phyloP scores from a whole-genome alignment of 2,888 invertebrate species.

The Gonocerus acuteangulatus region DNA sequence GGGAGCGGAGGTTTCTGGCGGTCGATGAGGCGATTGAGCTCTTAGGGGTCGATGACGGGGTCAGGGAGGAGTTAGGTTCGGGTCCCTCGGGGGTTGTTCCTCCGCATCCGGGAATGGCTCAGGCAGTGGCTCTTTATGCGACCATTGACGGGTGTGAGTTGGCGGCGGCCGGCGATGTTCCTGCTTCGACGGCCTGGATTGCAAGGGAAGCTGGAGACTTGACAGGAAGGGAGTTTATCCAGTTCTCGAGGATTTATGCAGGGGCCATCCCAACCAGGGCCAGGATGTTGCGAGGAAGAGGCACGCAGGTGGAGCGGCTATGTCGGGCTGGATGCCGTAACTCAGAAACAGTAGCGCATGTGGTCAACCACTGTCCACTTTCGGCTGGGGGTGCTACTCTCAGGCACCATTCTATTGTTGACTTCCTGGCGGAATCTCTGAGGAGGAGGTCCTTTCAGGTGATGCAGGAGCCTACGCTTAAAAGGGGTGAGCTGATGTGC shows the following conservation, averaged over 20 bases:
- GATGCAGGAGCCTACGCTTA: not conserved
- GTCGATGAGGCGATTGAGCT: not conserved
- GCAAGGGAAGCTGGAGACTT: constrained; percentile 39
- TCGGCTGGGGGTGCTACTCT: constrained; percentile 42
- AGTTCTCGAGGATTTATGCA: not conserved
- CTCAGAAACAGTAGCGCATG: constrained; percentile 41
- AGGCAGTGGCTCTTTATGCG: not conserved
- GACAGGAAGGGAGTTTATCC: not conserved
- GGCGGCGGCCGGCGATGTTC: constrained; percentile 39
- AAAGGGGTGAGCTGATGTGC: not conserved
- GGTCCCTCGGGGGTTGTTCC: not conserved
- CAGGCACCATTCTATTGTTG: constrained; percentile 38
- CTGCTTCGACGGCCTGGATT: constrained; percentile 40
- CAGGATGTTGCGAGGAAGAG: constrained; percentile 38
- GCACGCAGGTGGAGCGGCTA: not conserved
- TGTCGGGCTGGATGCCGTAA: constrained; percentile 41
- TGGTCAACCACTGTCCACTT: constrained; percentile 41
- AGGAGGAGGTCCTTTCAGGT: not conserved
- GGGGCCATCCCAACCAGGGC: constrained; percentile 40
- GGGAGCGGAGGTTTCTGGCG: not conserved
- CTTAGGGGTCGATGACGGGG: not conserved
- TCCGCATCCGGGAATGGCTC: not conserved
- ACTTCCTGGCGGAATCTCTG: not conserved
- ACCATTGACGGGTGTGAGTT: constrained; percentile 38
- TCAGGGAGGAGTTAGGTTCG: not conserved